Percentiles rank a stretch among this genome's conserved stretches.
Evolutionary conservation across 2,888 invertebrate species (phyloP).

Genomic region (Ophioninae sp.): DNA sequence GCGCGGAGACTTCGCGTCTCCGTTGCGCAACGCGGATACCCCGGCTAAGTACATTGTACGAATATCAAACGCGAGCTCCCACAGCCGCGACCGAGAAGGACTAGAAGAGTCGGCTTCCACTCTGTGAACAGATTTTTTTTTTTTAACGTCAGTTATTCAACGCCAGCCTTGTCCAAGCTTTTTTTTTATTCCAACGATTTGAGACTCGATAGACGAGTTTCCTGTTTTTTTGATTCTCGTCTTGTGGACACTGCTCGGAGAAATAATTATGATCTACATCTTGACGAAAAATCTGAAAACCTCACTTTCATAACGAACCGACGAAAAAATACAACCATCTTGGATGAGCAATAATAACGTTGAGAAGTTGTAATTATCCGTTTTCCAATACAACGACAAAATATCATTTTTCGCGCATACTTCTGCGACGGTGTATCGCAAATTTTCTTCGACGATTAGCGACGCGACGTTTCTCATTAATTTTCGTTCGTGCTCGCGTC

Average conservation of each 20-base stretch:
- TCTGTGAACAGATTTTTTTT: background rate
- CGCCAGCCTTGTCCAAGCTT: too few relatives aligned
- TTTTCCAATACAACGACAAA: background rate
- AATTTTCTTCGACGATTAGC: background rate
- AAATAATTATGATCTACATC: background rate
- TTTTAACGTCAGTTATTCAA: background rate
- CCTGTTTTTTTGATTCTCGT: background rate
- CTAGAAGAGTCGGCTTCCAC: background rate
- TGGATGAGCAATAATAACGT: background rate
- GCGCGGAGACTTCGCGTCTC: constrained; percentile 17
- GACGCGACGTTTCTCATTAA: background rate
- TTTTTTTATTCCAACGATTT: too few relatives aligned
- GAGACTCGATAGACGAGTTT: too few relatives aligned
- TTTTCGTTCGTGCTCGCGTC: background rate
- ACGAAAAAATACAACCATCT: background rate
- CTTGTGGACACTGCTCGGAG: background rate
- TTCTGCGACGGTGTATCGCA: background rate
- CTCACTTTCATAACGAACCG: background rate
- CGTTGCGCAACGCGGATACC: constrained; percentile 22
- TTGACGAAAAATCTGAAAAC: background rate
- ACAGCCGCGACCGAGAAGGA: background rate
- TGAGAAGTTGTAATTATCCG: background rate
- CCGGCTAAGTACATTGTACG: constrained; percentile 19
- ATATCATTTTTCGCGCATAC: background rate
- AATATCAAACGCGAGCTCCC: constrained; percentile 20